These are phyloP conservation scores for Anoplolepis gracilipes DNA, from an alignment of 1,140 invertebrate species.

Conservation along the genomic window DNA sequence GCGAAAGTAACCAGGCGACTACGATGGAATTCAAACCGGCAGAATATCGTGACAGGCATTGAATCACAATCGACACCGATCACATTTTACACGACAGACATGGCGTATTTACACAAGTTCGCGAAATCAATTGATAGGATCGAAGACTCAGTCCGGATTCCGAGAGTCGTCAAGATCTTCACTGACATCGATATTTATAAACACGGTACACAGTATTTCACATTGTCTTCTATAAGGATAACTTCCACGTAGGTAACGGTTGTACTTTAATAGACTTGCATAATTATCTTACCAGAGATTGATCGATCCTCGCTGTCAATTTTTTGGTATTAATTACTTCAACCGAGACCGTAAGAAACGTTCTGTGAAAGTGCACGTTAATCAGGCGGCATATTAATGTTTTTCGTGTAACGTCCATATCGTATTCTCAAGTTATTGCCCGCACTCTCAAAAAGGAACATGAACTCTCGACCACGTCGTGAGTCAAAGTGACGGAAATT, in stretches of 20 bases:
- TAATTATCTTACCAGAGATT: constrained; percentile 2
- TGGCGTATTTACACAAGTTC: constrained; percentile 14
- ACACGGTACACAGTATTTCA: constrained; percentile 18
- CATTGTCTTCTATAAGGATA: constrained; percentile 30
- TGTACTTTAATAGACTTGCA: not conserved
- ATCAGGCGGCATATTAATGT: constrained; percentile 69
- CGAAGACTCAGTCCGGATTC: not conserved
- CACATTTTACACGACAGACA: constrained; percentile 56
- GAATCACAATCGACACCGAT: constrained; percentile 67
- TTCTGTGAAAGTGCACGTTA: constrained; percentile 68
- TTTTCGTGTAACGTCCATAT: constrained; percentile 59
- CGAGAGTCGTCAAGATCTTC: constrained; percentile 45
- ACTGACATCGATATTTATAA: constrained; percentile 27
- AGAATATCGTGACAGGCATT: constrained; percentile 28
- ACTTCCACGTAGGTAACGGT: constrained; percentile 20
- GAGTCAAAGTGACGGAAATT: constrained; percentile 69
- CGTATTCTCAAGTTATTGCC: constrained; percentile 65
- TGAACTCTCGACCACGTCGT: constrained; percentile 53
- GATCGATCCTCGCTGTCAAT: constrained; percentile 9
- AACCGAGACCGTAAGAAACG: not conserved
- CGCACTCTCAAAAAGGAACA: constrained; percentile 69
- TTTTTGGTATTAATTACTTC: constrained; percentile 42
- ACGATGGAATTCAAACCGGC: constrained; percentile 7
- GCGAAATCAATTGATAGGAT: constrained; percentile 58
- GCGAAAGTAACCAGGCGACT: constrained; percentile 6